A percentile compares a stretch with the other conserved stretches of the same genome.
These are phyloP conservation scores for Crotalus tigris DNA, from an alignment of 2,113 vertebrate genomes.

Conservation along the genomic window DNA sequence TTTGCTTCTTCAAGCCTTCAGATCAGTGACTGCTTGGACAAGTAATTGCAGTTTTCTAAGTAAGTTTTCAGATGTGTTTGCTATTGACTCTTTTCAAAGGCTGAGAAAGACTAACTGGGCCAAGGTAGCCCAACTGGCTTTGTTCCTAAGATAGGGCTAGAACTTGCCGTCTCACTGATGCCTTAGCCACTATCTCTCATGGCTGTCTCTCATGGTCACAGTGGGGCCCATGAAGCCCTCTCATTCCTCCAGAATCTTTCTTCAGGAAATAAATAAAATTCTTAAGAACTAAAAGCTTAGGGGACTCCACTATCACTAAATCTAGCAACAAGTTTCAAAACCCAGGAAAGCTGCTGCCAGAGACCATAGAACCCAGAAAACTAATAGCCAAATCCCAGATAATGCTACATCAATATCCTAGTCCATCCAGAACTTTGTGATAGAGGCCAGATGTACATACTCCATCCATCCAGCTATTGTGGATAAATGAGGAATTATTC, in stretches of 20 bases:
- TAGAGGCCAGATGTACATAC: background rate
- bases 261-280: background rate
- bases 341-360: background rate
- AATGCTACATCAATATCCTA: background rate
- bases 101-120: too few species aligned
- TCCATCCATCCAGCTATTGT: background rate
- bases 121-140: background rate
- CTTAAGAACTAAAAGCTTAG: background rate
- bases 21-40: too few species aligned
- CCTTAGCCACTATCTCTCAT: background rate
- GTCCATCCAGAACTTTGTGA: background rate
- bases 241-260: background rate
- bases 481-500: background rate
- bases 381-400: background rate
- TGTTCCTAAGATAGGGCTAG: background rate
- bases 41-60: too few species aligned
- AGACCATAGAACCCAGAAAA: background rate
- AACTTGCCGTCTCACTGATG: background rate
- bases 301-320: background rate
- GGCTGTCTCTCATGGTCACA: background rate
- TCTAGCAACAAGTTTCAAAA: background rate
- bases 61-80: too few species aligned
- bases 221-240: background rate
- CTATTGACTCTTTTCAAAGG: too few species aligned
- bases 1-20: too few species aligned